phyloP scores from a whole-genome alignment of 2,797 vertebrate genomes.

The Mormyrus proboscirostris region DNA sequence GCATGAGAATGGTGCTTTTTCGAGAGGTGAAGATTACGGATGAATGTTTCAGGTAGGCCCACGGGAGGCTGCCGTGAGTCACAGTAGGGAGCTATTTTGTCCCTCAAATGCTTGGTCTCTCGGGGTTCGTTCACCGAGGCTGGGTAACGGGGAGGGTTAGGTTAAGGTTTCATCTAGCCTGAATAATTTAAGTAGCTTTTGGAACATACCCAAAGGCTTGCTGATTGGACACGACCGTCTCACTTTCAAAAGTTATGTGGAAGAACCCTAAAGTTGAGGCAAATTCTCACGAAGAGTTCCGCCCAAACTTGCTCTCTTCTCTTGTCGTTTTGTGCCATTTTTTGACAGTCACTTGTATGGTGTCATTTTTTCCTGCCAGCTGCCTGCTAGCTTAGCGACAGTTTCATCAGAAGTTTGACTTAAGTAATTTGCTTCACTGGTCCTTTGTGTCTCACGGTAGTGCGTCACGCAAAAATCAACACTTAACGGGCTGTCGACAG shows the following conservation, averaged over 20 bases:
- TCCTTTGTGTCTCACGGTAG: conserved; percentile 51
- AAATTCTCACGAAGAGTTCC: neutral
- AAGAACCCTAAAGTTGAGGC: neutral
- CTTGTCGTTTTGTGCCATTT: conserved; percentile 43
- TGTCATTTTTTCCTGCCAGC: conserved; percentile 51
- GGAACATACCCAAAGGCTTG: neutral
- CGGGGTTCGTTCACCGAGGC: neutral
- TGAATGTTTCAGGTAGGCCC: neutral
- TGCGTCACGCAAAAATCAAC: conserved; percentile 55
- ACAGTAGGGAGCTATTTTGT: neutral
- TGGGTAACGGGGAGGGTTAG: neutral
- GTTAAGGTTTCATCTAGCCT: neutral
- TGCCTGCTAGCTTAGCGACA: conserved; percentile 55
- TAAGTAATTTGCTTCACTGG: conserved; percentile 58
- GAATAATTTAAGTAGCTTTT: neutral
- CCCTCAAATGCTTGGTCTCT: neutral
- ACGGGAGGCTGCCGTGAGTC: neutral
- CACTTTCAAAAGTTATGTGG: neutral
- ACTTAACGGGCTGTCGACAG: conserved; percentile 44
- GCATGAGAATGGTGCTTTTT: neutral
- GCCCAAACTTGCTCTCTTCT: neutral
- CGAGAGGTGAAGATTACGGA: neutral
- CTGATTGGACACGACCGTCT: neutral
- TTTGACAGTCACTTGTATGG: conserved; percentile 59
- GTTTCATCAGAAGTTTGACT: conserved; percentile 61